Conservation (phyloP, 2,113 vertebrate genomes). For the Zosterops japonicus region DNA sequence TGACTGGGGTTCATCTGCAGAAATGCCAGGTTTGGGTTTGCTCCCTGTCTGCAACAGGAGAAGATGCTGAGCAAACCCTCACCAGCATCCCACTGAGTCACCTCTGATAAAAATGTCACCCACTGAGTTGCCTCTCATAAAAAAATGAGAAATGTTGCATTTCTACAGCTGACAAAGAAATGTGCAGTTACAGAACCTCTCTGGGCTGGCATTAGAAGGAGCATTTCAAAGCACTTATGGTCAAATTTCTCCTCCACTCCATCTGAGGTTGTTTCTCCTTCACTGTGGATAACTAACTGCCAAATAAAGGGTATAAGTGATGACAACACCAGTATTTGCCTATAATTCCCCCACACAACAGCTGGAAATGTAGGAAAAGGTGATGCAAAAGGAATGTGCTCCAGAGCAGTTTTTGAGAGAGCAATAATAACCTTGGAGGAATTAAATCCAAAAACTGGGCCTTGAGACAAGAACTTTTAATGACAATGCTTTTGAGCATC, state of each 20-base stretch:
- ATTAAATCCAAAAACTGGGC: rapidly evolving
- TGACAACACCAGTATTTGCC: neutral
- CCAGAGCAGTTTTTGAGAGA: neutral
- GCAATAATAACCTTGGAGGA: neutral
- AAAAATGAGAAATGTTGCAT: rapidly evolving
- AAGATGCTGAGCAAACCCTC: neutral
- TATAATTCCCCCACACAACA: too few species aligned
- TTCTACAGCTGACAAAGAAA: neutral
- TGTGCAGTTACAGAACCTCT: neutral
- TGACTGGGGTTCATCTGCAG: rapidly evolving
- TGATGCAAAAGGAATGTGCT: neutral
- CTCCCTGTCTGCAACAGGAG: rapidly evolving
- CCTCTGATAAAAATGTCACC: neutral
- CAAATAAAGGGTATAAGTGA: neutral
- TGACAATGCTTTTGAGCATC: neutral
- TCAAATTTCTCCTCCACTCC: neutral
- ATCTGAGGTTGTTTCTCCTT: neutral
- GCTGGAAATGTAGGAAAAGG: neutral
- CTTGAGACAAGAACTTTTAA: neutral
- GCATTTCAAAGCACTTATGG: neutral
- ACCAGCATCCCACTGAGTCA: neutral
- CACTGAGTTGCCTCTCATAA: neutral
- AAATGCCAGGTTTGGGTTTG: neutral
- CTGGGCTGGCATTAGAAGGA: neutral
- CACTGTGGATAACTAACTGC: neutral